Base-by-base conservation (phyloP, 2,113 vertebrate genomes). In the Laticauda laticaudata region DNA sequence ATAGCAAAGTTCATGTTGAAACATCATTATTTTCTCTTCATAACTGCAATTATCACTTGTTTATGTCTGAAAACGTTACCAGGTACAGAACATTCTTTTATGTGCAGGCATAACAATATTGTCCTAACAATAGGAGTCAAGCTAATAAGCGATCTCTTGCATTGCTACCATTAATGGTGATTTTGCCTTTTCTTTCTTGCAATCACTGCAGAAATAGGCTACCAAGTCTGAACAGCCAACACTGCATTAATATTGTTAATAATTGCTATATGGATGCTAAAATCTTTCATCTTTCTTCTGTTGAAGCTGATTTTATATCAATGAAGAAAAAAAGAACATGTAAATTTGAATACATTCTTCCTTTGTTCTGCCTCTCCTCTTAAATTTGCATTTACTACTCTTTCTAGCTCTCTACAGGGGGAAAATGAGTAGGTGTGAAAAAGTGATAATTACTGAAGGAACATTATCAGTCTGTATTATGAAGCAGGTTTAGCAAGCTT, bases 401-500 rank as follows among this genome's bases (percentile, higher is more conserved):
- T 87, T 86, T 90, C n/a, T 26, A 90, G 89, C 45, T 90, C 81
- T 90, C 29, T 87, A 64, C 45, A 53, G 75, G 81, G 61, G n/a
- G n/a, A 61, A 90, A 87, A 87, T 90, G 92, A 90, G 92, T 86
- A 89, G 92, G 88, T 86, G 86, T 90, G 81, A 93, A 89, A 90
- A 93, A 93, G 92, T 45, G 89, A 90, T 93, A 87, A 93, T 93
- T 93, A 93, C 81, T 87, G 56, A 87, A 90, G 56, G 89, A 93
- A 93, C 75, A 93, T 93, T 53, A 93, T 90, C 92, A 90, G 45
- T 90, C 81, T 90, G 75, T 93, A 57, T 90, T 87, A 87, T 90
- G 45, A 61, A 93, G 81, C 45, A 90, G 39, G 89, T 56, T 89
- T 93, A 90, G 92, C 88, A 90, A 87, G 81, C 48, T 90, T 90